Evolutionary conservation across 2,888 invertebrate species (phyloP), one percentile per base, ranked within the genome.

Genomic region (Bursaphelenchus okinawaensis): DNA sequence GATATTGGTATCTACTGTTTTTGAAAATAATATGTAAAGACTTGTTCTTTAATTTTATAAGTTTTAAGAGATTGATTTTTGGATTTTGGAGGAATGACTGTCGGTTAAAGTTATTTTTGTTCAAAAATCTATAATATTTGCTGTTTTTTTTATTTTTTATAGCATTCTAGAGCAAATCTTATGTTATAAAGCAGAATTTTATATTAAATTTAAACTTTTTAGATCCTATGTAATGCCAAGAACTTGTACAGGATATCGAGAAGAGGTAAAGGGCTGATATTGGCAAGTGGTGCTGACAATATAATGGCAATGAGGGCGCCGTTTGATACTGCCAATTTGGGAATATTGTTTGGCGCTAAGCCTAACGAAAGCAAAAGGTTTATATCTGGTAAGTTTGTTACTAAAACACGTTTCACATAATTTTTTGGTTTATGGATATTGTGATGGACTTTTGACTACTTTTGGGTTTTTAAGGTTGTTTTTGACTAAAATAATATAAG

Each of bases 311-410:
- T 83, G n/a, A 75, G 82, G 4, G 80, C 75, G 0, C 82, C 82
- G 0, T 76, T 75, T 55, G 82, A 82, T 67, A 77, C 71, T n/a
- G 80, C 80, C 69, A 83, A 82, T 65, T 67, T 82, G 72, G 67
- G 74, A 22, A 51, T 71, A 3, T 62, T 82, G 23, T 79, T 81
- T 69, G 81, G 78, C 26, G 67, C 76, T 2, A 57, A 66, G 22
- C 62, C 61, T n/a, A 58, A 51, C 4, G 28, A 62, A 7, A 73
- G 69, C 2, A 66, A 75, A n/a, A 73, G 70, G 55, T 71, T 75
- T 64, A 71, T 79, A 20, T 72, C 78, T 23, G 69, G 77, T 76
- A 55, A 54, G 57, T n/a, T n/a, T n/a, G n/a, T n/a, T n/a, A 55
- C 63, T 29, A 68, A 22, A 23, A 26, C 19, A 40, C 50, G 12